phyloP scores from a whole-genome alignment of 2,888 invertebrate species.

The Zootermopsis nevadensis region DNA sequence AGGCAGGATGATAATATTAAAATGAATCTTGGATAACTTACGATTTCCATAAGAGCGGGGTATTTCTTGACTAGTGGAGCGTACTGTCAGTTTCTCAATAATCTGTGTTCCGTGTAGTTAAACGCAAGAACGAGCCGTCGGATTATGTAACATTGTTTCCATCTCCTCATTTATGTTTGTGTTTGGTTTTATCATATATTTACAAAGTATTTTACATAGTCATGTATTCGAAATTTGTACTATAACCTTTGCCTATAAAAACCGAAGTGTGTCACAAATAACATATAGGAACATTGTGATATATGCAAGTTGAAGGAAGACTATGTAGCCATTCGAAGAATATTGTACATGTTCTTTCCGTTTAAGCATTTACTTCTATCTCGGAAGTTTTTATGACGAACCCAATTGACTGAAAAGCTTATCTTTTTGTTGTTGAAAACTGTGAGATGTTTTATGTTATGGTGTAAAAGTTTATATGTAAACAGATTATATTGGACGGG shows the following conservation, averaged over 20 bases:
- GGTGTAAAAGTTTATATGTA: background rate
- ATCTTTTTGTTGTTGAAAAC: slow-evolving; percentile 11
- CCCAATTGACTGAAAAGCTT: background rate
- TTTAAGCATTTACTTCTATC: background rate
- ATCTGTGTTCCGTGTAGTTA: too few species aligned
- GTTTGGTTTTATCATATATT: background rate
- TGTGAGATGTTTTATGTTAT: slow-evolving; percentile 1
- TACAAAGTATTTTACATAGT: background rate
- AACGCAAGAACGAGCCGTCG: background rate
- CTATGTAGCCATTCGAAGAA: background rate
- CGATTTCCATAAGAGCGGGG: too few species aligned
- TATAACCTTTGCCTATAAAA: background rate
- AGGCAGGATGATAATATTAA: too few species aligned
- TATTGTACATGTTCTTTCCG: background rate
- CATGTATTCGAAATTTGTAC: background rate
- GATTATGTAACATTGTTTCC: background rate
- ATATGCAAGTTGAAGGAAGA: background rate
- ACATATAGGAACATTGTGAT: background rate
- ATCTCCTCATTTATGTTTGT: background rate
- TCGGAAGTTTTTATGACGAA: background rate
- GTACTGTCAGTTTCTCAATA: too few species aligned
- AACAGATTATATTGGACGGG: background rate
- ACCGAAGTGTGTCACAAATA: background rate
- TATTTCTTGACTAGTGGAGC: too few species aligned
- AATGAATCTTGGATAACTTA: too few species aligned